Percentiles rank a stretch among this genome's conserved stretches.
Conservation (phyloP, 2,113 vertebrate species). For the Lophotis ruficrista region DNA sequence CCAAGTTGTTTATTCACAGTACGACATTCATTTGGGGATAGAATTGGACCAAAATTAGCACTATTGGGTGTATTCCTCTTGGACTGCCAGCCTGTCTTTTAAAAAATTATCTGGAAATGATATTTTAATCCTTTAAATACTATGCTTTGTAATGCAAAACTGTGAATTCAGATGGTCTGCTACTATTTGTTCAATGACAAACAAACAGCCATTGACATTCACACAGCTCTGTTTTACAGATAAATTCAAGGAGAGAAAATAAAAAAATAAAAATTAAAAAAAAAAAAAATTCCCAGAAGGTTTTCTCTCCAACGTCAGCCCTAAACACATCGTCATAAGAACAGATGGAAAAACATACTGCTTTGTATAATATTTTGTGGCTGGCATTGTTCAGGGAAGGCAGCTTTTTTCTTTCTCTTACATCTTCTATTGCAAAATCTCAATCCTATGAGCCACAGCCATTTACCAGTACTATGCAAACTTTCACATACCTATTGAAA, state of each 20-base stretch:
- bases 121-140: conserved; percentile 26
- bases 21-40: neutral
- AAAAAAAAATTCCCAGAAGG: neutral
- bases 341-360: neutral
- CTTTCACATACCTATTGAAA: neutral
- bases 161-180: neutral
- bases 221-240: neutral
- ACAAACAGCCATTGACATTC: neutral
- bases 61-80: neutral
- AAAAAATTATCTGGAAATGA: neutral
- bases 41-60: neutral
- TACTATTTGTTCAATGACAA: neutral
- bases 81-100: neutral
- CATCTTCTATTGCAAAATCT: neutral
- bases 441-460: neutral
- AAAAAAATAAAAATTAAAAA: neutral
- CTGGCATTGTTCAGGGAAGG: neutral
- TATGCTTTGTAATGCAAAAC: conserved; percentile 3
- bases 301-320: neutral
- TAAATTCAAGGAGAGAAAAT: neutral
- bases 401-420: neutral
- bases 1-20: neutral
- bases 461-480: neutral
- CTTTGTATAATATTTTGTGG: neutral
- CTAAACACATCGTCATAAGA: neutral